Evolutionary conservation across 1,140 invertebrate genomes (phyloP).

Genomic region (Wasmannia auropunctata): DNA sequence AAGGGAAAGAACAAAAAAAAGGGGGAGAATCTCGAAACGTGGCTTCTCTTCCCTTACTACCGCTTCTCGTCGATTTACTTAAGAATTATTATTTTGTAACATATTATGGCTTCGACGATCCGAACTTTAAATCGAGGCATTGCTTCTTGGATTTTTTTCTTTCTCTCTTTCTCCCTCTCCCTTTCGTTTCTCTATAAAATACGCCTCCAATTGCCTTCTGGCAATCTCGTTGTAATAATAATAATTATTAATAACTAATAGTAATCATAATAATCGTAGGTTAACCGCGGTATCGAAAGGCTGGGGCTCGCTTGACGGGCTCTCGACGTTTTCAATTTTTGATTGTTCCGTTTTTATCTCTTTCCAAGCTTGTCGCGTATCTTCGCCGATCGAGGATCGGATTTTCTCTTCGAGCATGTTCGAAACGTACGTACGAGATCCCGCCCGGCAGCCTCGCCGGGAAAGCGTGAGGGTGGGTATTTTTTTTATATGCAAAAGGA

Average conservation of each 20-base stretch:
- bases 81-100: slow-evolving; percentile 50
- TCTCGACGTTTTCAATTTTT: slow-evolving; percentile 27
- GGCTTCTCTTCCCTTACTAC: slow-evolving; percentile 69
- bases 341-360: not conserved
- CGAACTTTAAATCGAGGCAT: slow-evolving; percentile 64
- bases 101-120: slow-evolving; percentile 68
- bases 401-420: not conserved
- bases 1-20: slow-evolving; percentile 69
- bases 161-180: slow-evolving; percentile 50
- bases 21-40: slow-evolving; percentile 79
- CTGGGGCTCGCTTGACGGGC: slow-evolving; percentile 46
- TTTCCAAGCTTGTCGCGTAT: not conserved
- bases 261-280: slow-evolving; percentile 66
- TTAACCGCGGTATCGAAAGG: slow-evolving; percentile 75
- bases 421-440: slow-evolving; percentile 12
- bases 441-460: slow-evolving; percentile 40
- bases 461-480: slow-evolving; percentile 65
- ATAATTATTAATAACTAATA: slow-evolving; percentile 67
- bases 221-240: slow-evolving; percentile 66
- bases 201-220: slow-evolving; percentile 83
- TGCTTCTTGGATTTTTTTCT: slow-evolving; percentile 53
- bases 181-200: slow-evolving; percentile 77
- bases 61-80: slow-evolving; percentile 64
- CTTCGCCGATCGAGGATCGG: not conserved
- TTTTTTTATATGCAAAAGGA: slow-evolving; percentile 51